Percentiles rank a stretch among this genome's conserved stretches.
Evolutionary conservation across 2,888 invertebrate genomes (phyloP).

Genomic region (Diaprepes abbreviatus): DNA sequence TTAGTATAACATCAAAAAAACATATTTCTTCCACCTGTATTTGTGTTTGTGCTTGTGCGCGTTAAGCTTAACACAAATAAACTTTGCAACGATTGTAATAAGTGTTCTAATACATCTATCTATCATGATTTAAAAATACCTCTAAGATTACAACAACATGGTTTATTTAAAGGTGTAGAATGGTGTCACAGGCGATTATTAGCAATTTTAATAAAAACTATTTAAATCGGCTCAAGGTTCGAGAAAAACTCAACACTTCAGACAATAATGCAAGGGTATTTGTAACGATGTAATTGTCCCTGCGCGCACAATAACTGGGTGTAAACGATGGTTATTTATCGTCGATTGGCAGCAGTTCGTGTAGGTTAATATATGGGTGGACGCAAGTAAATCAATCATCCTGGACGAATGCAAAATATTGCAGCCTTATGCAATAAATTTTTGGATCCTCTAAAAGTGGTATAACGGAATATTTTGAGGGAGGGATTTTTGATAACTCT

Average conservation of each 20-base stretch:
- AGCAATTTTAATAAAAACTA: conserved; percentile 46
- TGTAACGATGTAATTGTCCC: conserved; percentile 16
- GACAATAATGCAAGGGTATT: conserved; percentile 38
- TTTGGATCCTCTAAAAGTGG: too few relatives aligned
- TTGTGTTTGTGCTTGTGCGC: background rate
- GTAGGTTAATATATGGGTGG: too few relatives aligned
- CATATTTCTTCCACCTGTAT: conserved; percentile 38
- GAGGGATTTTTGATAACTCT: too few relatives aligned
- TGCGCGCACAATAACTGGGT: background rate
- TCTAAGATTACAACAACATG: conserved; percentile 35
- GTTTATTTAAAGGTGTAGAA: conserved; percentile 45
- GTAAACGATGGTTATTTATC: background rate
- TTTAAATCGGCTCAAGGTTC: conserved; percentile 45
- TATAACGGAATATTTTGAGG: too few relatives aligned
- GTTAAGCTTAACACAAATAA: conserved; percentile 9
- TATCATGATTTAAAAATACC: conserved; percentile 42
- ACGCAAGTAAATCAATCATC: too few relatives aligned
- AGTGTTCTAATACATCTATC: conserved; percentile 17
- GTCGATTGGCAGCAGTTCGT: background rate
- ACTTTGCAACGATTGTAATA: background rate
- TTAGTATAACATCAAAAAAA: conserved; percentile 39
- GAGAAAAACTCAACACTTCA: conserved; percentile 29
- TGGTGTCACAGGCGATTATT: conserved; percentile 44
- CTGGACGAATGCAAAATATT: too few relatives aligned
- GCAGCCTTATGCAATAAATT: too few relatives aligned